Conservation (phyloP, 2,888 invertebrate species). For the Odontomyia ornata region DNA sequence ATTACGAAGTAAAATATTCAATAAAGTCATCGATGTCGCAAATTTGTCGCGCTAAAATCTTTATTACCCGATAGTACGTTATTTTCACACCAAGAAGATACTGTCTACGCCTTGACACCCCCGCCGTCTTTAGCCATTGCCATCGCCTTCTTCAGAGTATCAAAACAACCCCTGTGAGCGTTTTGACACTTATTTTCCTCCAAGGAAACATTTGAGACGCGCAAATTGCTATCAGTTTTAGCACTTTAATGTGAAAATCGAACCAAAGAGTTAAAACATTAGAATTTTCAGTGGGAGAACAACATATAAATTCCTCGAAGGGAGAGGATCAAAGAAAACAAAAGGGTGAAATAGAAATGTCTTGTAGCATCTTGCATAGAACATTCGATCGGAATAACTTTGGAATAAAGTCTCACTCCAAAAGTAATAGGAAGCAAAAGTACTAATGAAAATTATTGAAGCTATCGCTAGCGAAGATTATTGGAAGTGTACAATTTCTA, state of each 20-base stretch:
- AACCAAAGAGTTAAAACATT: constrained; percentile 47
- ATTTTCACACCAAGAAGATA: constrained; percentile 18
- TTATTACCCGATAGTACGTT: constrained; percentile 17
- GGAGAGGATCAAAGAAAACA: too few relatives aligned
- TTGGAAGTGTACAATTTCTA: constrained; percentile 37
- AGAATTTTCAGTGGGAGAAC: neutral
- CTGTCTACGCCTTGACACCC: neutral
- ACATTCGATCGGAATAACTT: constrained; percentile 36
- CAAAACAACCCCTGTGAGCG: constrained; percentile 21
- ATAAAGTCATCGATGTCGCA: constrained; percentile 42
- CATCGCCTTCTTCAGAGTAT: neutral
- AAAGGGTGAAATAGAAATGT: neutral
- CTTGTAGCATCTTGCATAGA: constrained; percentile 21
- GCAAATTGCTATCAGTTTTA: constrained; percentile 51
- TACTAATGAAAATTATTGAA: constrained; percentile 41
- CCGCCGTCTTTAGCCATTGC: neutral
- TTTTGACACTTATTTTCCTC: constrained; percentile 48
- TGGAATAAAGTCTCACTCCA: neutral
- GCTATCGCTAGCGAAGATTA: constrained; percentile 18
- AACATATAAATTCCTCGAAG: neutral
- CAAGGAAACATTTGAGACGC: constrained; percentile 49
- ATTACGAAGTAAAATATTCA: constrained; percentile 40
- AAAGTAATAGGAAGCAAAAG: neutral
- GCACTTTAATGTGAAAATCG: constrained; percentile 51
- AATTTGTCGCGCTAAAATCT: constrained; percentile 41